Evolutionary conservation across 2,113 vertebrate genomes (phyloP).

Genomic region (Centrocercus urophasianus): DNA sequence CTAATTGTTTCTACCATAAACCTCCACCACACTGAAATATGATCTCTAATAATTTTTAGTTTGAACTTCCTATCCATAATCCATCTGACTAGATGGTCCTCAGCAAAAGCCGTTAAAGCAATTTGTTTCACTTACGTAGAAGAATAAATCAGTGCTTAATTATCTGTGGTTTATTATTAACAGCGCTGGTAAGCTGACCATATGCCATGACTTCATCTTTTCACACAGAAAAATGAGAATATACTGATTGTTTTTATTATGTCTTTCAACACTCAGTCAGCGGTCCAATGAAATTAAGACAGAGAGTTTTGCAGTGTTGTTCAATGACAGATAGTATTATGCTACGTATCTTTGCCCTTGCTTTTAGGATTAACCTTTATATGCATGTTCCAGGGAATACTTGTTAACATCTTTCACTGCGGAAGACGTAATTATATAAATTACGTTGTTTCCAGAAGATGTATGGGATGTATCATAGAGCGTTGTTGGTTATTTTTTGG

Average conservation of each 20-base stretch:
- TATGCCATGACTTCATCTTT: conserved; percentile 85
- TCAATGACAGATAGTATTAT: conserved; percentile 26
- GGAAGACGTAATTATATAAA: conserved; percentile 32
- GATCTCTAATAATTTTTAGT: conserved; percentile 80
- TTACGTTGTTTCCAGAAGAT: conserved; percentile 37
- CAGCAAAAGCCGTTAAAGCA: conserved; percentile 79
- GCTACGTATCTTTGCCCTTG: neutral
- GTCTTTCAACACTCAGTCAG: conserved; percentile 52
- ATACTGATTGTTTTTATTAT: conserved; percentile 79
- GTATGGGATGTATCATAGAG: neutral
- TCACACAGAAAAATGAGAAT: conserved; percentile 79
- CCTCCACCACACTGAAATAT: conserved; percentile 77
- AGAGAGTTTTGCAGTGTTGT: conserved; percentile 6
- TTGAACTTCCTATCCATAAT: conserved; percentile 82
- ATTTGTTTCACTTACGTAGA: conserved; percentile 83
- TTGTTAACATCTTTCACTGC: neutral
- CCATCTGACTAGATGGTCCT: conserved; percentile 80
- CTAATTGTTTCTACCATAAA: conserved; percentile 84
- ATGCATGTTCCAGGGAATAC: conserved; percentile 19
- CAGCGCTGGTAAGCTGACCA: conserved; percentile 81
- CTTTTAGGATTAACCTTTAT: conserved; percentile 27
- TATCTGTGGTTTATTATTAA: conserved; percentile 84
- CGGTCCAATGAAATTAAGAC: neutral
- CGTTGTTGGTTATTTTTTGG: neutral
- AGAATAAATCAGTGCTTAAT: conserved; percentile 85